phyloP scores from a whole-genome alignment of 2,113 vertebrate species.

The Thamnophis sirtalis region DNA sequence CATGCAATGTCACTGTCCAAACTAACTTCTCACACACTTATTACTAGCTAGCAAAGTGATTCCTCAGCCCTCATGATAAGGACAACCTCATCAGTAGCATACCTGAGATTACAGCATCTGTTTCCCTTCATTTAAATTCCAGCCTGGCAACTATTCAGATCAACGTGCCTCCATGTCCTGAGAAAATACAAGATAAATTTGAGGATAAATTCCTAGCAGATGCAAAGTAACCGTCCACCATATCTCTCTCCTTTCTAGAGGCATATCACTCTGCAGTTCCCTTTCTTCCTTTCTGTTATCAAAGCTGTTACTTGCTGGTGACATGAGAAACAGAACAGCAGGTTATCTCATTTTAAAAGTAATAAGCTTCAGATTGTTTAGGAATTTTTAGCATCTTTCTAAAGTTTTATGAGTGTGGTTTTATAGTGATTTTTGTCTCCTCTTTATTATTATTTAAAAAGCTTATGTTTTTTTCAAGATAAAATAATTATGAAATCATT shows the following conservation, averaged over 20 bases:
- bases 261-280: conserved; percentile 6
- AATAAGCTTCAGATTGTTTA: conserved; percentile 20
- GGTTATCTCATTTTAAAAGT: conserved; percentile 28
- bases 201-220: conserved; percentile 51
- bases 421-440: conserved; percentile 18
- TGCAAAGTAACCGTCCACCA: conserved; percentile 15
- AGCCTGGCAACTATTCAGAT: conserved; percentile 35
- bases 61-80: conserved; percentile 37
- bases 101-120: conserved; percentile 37
- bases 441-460: neutral
- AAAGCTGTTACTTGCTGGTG: conserved; percentile 20
- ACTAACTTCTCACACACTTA: neutral
- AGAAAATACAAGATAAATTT: neutral
- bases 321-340: neutral
- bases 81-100: conserved; percentile 29
- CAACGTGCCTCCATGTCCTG: conserved; percentile 30
- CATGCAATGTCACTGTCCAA: conserved; percentile 22
- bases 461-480: neutral
- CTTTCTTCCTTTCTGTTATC: conserved; percentile 27
- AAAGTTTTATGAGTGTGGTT: neutral
- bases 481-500: neutral
- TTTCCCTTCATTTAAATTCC: conserved; percentile 42
- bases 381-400: conserved; percentile 17
- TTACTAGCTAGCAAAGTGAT: conserved; percentile 37
- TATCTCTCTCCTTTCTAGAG: conserved; percentile 39